A percentile compares a stretch with the other conserved stretches of the same genome.
phyloP scores from a whole-genome alignment of 1,140 invertebrate genomes.

The Drosophila athabasca region DNA sequence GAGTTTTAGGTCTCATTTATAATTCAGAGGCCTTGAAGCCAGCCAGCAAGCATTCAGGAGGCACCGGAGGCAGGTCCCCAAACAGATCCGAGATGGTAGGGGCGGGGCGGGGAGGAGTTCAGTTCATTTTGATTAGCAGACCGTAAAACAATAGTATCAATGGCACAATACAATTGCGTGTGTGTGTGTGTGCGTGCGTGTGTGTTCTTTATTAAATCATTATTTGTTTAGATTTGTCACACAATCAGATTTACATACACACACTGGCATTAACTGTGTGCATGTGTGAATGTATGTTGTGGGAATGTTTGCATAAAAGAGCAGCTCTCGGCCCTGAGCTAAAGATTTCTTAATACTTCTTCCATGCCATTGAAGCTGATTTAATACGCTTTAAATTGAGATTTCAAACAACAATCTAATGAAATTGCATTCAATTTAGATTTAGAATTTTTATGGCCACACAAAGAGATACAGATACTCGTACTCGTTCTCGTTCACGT shows the following conservation, averaged over 20 bases:
- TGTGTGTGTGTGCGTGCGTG: constrained; percentile 33
- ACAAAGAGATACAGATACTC: background rate
- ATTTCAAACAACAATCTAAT: constrained; percentile 41
- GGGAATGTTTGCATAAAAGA: constrained; percentile 60
- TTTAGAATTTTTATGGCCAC: constrained; percentile 37
- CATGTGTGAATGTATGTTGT: constrained; percentile 4
- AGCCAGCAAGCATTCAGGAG: constrained; percentile 5
- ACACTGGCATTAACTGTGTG: constrained; percentile 7
- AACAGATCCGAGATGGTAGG: background rate
- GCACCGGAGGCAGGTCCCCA: background rate
- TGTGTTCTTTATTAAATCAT: constrained; percentile 70
- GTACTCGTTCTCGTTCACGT: too few species aligned
- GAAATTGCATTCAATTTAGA: constrained; percentile 54
- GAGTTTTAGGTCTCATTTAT: constrained; percentile 80
- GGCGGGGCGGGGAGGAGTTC: constrained; percentile 17
- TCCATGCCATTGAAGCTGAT: constrained; percentile 41
- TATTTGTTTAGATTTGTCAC: constrained; percentile 69
- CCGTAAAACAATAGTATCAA: constrained; percentile 76
- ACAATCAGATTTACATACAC: constrained; percentile 29
- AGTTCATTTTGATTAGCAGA: constrained; percentile 76
- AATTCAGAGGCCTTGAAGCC: constrained; percentile 52
- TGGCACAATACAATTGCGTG: constrained; percentile 66
- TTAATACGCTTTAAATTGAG: constrained; percentile 59
- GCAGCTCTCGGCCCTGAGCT: constrained; percentile 32
- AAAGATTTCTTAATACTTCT: constrained; percentile 40